Evolutionary conservation across 2,888 invertebrate genomes (phyloP).

Genomic region (Plusia festucae): DNA sequence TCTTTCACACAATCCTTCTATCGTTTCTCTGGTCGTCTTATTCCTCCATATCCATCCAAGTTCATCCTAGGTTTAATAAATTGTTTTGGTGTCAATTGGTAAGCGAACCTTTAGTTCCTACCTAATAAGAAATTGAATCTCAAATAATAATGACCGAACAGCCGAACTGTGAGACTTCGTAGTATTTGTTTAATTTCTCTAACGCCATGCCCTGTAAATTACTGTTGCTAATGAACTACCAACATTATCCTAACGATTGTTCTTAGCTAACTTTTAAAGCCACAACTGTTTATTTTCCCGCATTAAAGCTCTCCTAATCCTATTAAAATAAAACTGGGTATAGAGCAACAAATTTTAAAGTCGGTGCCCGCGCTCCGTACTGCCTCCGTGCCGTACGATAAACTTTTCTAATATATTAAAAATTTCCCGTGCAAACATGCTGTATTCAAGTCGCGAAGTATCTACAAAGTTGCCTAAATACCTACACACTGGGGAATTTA

Average conservation of each 20-base stretch:
- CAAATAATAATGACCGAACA: constrained; percentile 13
- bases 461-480: constrained; percentile 68
- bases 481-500: constrained; percentile 56
- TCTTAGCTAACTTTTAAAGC: constrained; percentile 70
- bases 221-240: constrained; percentile 66
- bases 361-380: constrained; percentile 62
- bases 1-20: too few species aligned
- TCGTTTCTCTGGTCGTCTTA: too few species aligned
- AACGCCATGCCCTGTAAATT: constrained; percentile 58
- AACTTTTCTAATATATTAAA: constrained; percentile 83
- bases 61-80: too few species aligned
- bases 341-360: constrained; percentile 77
- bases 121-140: not conserved
- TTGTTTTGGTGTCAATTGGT: too few species aligned
- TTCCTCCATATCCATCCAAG: too few species aligned
- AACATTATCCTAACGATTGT: constrained; percentile 73
- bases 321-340: constrained; percentile 71
- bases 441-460: constrained; percentile 69
- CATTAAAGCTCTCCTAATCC: constrained; percentile 71
- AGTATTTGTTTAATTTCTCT: constrained; percentile 54
- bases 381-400: constrained; percentile 62
- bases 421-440: constrained; percentile 73
- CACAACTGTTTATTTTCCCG: constrained; percentile 69
- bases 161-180: constrained; percentile 34
- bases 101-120: too few species aligned